Percentiles rank a stretch among this genome's conserved stretches.
These are phyloP conservation scores for Tinea semifulvella DNA, from an alignment of 2,888 invertebrate genomes.

Conservation along the genomic window DNA sequence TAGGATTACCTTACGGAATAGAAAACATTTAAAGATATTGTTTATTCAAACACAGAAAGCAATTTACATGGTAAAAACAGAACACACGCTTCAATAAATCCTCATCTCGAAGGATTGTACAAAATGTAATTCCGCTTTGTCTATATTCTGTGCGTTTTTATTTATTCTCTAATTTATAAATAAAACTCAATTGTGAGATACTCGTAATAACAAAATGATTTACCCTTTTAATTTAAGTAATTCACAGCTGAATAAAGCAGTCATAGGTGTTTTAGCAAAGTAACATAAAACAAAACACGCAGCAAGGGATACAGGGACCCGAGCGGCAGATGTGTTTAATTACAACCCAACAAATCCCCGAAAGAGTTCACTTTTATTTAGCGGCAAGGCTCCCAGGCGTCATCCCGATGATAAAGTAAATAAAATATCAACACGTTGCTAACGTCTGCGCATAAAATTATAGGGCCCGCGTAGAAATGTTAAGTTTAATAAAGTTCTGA, in stretches of 20 bases:
- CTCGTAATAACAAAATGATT: too few species aligned
- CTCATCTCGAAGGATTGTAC: not conserved
- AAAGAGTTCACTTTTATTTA: constrained; percentile 50
- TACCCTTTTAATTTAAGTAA: too few species aligned
- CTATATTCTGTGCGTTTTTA: too few species aligned
- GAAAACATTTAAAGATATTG: too few species aligned
- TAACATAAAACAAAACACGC: constrained; percentile 7
- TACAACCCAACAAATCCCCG: constrained; percentile 51
- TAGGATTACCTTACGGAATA: not conserved
- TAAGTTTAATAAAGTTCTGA: constrained; percentile 50
- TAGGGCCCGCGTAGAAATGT: constrained; percentile 45
- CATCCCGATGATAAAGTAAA: constrained; percentile 45
- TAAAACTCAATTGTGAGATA: not conserved
- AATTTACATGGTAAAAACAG: constrained; percentile 1
- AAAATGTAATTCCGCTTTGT: too few species aligned
- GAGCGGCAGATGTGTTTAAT: constrained; percentile 61
- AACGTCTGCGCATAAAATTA: constrained; percentile 43
- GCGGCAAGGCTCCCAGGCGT: constrained; percentile 33
- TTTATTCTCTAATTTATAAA: not conserved
- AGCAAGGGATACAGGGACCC: constrained; percentile 34
- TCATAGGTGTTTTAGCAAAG: not conserved
- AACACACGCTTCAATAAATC: constrained; percentile 2
- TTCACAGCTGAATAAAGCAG: constrained; percentile 1
- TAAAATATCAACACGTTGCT: constrained; percentile 58
- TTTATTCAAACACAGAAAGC: too few species aligned